Conservation (phyloP, 1,140 invertebrate genomes). For the Lanistes nyassanus region DNA sequence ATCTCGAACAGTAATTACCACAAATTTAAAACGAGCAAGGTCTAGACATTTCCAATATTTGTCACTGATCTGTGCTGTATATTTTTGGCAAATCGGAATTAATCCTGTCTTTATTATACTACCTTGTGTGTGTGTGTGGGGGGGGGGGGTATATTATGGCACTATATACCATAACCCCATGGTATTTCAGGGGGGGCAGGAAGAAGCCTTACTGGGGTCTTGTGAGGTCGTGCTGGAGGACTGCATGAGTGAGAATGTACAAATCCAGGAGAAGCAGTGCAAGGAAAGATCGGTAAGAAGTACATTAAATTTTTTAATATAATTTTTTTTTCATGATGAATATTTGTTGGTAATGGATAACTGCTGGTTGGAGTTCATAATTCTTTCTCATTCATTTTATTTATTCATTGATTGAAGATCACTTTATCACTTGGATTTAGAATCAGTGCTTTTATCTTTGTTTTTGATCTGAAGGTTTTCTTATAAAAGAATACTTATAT, state of each 20-base stretch:
- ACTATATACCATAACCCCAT: no score
- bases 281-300: constrained; percentile 5
- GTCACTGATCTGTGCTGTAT: no score
- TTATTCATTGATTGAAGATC: background rate
- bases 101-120: no score
- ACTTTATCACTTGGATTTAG: background rate
- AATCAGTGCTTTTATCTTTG: background rate
- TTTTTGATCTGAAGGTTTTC: background rate
- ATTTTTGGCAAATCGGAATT: no score
- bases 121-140: no score
- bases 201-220: background rate
- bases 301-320: background rate
- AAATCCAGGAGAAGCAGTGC: background rate
- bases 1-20: no score
- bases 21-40: no score
- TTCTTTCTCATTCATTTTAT: background rate
- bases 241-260: constrained; percentile 10
- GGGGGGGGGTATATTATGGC: no score
- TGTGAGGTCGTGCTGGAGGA: constrained; percentile 16
- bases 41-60: no score
- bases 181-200: background rate
- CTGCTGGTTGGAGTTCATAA: background rate
- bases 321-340: background rate
- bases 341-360: background rate
- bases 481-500: background rate